These are phyloP conservation scores for Microplitis mediator DNA, from an alignment of 1,140 invertebrate genomes.

Conservation along the genomic window DNA sequence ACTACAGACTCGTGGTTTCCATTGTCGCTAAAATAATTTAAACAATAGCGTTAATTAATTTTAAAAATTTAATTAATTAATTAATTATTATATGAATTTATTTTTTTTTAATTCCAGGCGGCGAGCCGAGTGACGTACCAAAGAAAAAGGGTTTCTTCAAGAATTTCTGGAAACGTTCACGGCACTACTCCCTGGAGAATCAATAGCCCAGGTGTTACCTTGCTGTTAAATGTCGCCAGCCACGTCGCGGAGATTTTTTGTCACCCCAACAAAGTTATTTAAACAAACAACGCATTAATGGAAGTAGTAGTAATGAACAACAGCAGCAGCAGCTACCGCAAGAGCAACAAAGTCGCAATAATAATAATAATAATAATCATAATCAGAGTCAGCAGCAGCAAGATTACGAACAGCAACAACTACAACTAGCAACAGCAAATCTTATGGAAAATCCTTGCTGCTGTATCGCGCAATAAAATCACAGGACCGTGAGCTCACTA, in stretches of 20 bases:
- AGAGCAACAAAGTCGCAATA: conserved; percentile 30
- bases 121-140: conserved; percentile 68
- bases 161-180: conserved; percentile 81
- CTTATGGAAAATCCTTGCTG: conserved; percentile 57
- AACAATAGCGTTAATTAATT: too few relatives aligned
- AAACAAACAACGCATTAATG: conserved; percentile 3
- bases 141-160: conserved; percentile 85
- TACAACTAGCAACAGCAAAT: conserved; percentile 37
- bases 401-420: conserved; percentile 16
- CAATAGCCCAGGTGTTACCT: conserved; percentile 65
- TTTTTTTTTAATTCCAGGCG: conserved; percentile 62
- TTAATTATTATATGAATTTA: not conserved
- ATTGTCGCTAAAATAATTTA: not conserved
- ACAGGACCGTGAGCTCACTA: not conserved
- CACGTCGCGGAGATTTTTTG: conserved; percentile 23
- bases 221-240: conserved; percentile 56
- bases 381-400: conserved; percentile 33
- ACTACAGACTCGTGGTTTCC: not conserved
- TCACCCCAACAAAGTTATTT: conserved; percentile 15
- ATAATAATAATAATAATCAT: conserved; percentile 37
- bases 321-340: conserved; percentile 48
- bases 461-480: conserved; percentile 56
- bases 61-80: not conserved
- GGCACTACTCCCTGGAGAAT: conserved; percentile 82
- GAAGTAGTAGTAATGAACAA: conserved; percentile 32